Evolutionary conservation across 1,140 invertebrate species (phyloP), one percentile per base, ranked within the genome.

Genomic region (Lepidurus apus): DNA sequence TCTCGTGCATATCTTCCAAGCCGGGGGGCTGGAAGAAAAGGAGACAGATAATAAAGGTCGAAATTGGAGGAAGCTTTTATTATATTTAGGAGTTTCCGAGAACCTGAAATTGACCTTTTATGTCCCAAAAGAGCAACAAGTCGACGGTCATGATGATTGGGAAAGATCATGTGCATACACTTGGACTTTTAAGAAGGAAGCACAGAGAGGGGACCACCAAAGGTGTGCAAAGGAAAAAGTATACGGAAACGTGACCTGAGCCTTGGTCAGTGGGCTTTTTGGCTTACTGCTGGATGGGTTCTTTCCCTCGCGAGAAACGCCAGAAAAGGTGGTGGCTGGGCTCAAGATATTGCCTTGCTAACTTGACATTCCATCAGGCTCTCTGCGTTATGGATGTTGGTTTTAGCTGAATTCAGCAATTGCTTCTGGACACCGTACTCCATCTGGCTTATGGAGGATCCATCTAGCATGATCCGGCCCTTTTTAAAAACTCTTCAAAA

Each of bases 391-490:
- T 65, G 53, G 53, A 65, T 65, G 53, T 65, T 65, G 53, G 53
- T 65, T 65, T 65, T 65, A 65, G 9, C 53, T 9, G 53, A 65
- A 9, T 65, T 21, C 53, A 65, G 53, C 53, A 65, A 21, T 21
- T 65, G 17, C 17, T 65, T 0, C 53, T 13, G 53, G 17, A 21
- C 21, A 17, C 17, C 21, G 53, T 65, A 21, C 53, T 65, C 53
- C 53, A 65, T 65, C 53, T 65, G 53, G 53, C 53, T 65, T 65
- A 65, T n/a, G n/a, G n/a, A n/a, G n/a, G n/a, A n/a, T n/a, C n/a
- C n/a, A n/a, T n/a, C n/a, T n/a, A n/a, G n/a, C 17, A 65, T 65
- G 17, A 13, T 21, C 6, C 0, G 53, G 17, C 21, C 53, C 21
- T 65, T 65, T 65, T 21, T 21, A 17, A 9, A 65, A 21, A 11